phyloP scores from a whole-genome alignment of 1,140 invertebrate genomes.

The Trinorchestia longiramus region DNA sequence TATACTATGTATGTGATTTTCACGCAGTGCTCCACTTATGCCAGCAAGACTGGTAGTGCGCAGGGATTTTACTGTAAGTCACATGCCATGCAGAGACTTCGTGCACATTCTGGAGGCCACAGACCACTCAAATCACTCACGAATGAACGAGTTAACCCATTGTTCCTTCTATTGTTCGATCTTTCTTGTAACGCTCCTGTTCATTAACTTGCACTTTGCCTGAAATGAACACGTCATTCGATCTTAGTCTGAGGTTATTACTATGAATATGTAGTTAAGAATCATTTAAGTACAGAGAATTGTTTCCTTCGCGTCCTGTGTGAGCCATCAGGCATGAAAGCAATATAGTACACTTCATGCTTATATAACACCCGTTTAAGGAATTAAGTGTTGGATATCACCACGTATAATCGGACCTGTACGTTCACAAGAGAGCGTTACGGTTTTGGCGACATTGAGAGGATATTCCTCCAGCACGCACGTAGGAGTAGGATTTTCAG shows the following conservation, averaged over 20 bases:
- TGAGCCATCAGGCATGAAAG: neutral
- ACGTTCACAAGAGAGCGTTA: neutral
- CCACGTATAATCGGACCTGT: neutral
- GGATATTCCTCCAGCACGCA: neutral
- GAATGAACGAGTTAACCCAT: neutral
- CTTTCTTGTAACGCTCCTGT: neutral
- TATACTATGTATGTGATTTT: neutral
- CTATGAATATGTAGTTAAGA: too few relatives aligned
- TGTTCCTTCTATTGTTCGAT: neutral
- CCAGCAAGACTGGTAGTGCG: neutral
- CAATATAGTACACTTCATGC: neutral
- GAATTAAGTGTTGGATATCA: neutral
- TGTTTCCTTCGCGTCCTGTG: neutral
- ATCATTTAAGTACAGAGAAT: neutral
- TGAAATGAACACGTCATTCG: neutral
- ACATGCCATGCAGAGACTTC: neutral
- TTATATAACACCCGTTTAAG: neutral
- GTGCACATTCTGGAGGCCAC: neutral
- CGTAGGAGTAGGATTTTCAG: neutral
- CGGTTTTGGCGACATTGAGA: neutral
- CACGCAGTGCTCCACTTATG: neutral
- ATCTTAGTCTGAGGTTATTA: too few relatives aligned
- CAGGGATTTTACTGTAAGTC: neutral
- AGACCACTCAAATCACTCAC: neutral
- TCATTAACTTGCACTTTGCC: neutral